Conservation (phyloP, 2,797 vertebrate species). For the Micrastur ruficollis region DNA sequence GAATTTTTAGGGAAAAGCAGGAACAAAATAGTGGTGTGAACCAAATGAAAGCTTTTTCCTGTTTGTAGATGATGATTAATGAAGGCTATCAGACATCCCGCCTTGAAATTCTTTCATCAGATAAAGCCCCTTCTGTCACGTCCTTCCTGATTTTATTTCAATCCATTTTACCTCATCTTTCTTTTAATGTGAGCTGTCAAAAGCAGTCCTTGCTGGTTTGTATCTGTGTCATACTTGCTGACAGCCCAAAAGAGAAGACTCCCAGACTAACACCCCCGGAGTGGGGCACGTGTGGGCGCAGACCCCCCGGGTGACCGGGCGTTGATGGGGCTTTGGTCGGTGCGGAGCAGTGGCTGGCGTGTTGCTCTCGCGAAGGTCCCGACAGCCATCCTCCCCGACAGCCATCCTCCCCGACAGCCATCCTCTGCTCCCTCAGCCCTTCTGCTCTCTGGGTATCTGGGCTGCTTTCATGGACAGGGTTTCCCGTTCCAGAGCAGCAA, state of each 20-base stretch:
- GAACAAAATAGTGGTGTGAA: background rate
- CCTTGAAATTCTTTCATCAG: constrained; percentile 33
- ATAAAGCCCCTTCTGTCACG: constrained; percentile 24
- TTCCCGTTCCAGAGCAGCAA: accelerated
- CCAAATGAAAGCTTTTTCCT: background rate
- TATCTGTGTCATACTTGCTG: background rate
- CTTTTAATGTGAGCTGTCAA: constrained; percentile 59
- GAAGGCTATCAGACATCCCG: background rate
- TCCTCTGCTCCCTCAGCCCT: background rate
- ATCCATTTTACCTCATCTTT: constrained; percentile 51
- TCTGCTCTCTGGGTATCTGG: accelerated
- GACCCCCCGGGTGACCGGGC: too few relatives aligned
- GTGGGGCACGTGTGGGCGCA: too few relatives aligned
- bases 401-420: background rate
- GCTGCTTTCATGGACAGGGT: accelerated
- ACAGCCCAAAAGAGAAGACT: constrained; percentile 13
- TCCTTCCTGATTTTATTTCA: constrained; percentile 55
- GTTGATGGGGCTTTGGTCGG: background rate
- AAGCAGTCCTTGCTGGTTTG: background rate
- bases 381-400: background rate
- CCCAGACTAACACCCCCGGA: background rate
- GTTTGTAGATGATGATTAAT: background rate
- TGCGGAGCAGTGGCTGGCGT: accelerated
- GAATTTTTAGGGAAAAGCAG: background rate
- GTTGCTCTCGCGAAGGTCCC: accelerated